Evolutionary conservation across 1,140 invertebrate genomes (phyloP).

Genomic region (Adelges cooleyi): DNA sequence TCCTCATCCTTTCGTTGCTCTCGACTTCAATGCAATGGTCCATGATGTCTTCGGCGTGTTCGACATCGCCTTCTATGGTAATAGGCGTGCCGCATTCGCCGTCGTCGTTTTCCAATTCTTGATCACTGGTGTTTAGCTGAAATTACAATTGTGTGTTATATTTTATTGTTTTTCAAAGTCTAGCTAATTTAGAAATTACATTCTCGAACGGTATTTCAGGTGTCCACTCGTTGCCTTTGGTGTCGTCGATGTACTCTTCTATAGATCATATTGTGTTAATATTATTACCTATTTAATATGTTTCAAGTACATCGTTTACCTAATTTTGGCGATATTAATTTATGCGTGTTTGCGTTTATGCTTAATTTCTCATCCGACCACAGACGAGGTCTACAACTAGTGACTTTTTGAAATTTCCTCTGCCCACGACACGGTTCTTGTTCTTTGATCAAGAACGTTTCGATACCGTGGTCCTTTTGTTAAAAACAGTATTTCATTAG

Average conservation of each 20-base stretch:
- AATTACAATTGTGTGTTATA: too few relatives aligned
- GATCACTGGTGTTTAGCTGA: constrained; percentile 42
- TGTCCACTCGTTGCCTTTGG: constrained; percentile 51
- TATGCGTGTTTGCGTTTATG: neutral
- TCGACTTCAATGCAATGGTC: constrained; percentile 84
- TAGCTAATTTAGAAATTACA: constrained; percentile 44
- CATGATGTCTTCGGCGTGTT: constrained; percentile 75
- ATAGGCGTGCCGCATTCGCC: constrained; percentile 30
- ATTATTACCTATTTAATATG: too few relatives aligned
- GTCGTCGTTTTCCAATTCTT: constrained; percentile 36
- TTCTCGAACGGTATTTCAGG: constrained; percentile 86
- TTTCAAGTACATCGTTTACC: too few relatives aligned
- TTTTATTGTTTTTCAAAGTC: neutral
- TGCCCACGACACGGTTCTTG: constrained; percentile 56
- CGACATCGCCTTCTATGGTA: constrained; percentile 37
- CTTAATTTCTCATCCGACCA: constrained; percentile 34
- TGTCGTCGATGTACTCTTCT: constrained; percentile 19
- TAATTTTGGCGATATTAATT: constrained; percentile 5
- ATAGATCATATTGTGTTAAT: neutral
- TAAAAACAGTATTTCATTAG: neutral
- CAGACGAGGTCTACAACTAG: constrained; percentile 33
- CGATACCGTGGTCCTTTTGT: constrained; percentile 66
- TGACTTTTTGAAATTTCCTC: constrained; percentile 33
- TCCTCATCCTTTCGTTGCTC: constrained; percentile 80
- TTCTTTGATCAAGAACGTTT: constrained; percentile 84